Evolutionary conservation across 2,113 vertebrate species (phyloP), one percentile per base, ranked within the genome.

Genomic region (Lasiurus borealis): DNA sequence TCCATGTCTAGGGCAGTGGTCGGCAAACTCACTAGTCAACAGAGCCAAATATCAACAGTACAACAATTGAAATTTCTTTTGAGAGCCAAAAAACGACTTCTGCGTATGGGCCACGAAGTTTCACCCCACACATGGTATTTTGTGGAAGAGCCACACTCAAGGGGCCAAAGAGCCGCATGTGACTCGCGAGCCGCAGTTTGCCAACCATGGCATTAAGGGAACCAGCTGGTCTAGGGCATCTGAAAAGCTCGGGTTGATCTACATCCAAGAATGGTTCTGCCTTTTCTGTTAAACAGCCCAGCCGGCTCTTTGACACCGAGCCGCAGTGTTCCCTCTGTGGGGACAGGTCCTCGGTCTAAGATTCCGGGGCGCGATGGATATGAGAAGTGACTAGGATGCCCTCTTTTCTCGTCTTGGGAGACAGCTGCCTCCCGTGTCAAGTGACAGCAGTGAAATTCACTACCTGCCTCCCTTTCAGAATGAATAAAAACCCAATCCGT

Each of bases 381-480:
- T 94, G 40, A 50, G 73, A 88, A 96, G 75, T 86, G 95, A 97
- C 48, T 44, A 23, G 18, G 44, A 48, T 50, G 64, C 69, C 57
- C 29, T 93, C 84, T 73, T 6, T 76, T 59, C 57, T 93, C 18
- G 3, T 87, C 85, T 91, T 34, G 29, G 81, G 8, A 46, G 44
- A 48, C 83, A 72, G 95, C 95, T 95, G 71, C 62, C 82, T 96
- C 40, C 64, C 86, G 83, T 85, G 88, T 92, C 48, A 50, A 72
- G 81, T 85, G 91, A 85, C 89, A 96, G 73, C 15, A 72, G 85
- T 76, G 73, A 95, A 97, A 96, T 72, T 46, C 3, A 1, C 88
- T 48, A 44, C 75, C 69, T 94, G 95, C 82, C 82, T 95, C 69
- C 93, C 96, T 95, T 96, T 97, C 96, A 89, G 88, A 96, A 91